These are phyloP conservation scores for Periophthalmus magnuspinnatus DNA, from an alignment of 2,797 vertebrate genomes.

Conservation along the genomic window DNA sequence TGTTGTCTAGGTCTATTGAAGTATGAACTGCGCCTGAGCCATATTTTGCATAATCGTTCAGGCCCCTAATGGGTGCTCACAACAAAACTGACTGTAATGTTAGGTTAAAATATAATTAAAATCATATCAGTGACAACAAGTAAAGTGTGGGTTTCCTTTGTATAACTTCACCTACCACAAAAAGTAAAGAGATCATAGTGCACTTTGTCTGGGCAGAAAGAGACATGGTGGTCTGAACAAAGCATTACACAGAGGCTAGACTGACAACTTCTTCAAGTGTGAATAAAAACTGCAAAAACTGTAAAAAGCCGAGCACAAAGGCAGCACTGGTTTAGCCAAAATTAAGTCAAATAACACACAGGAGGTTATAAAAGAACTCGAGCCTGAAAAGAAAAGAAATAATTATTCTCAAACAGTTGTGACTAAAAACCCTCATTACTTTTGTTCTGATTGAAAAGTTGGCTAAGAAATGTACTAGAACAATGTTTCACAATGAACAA, in stretches of 20 bases:
- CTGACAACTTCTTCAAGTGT: slow-evolving; percentile 2
- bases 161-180: not conserved
- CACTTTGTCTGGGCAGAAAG: not conserved
- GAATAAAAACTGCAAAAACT: not conserved
- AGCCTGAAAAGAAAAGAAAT: not conserved
- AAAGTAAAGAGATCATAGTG: not conserved
- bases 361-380: not conserved
- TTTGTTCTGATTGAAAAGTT: not conserved
- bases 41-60: no score
- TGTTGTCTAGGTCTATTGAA: no score
- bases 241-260: not conserved
- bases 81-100: not conserved
- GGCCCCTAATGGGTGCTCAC: no score
- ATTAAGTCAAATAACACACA: not conserved
- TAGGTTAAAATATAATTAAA: no score
- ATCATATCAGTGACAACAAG: not conserved
- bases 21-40: no score
- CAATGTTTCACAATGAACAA: slow-evolving; percentile 6
- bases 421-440: not conserved
- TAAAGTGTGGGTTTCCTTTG: not conserved
- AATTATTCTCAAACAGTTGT: not conserved
- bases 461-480: not conserved
- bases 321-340: not conserved
- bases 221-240: not conserved
- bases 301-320: not conserved